phyloP scores from a whole-genome alignment of 2,797 vertebrate species.

The Tolypeutes matacus region DNA sequence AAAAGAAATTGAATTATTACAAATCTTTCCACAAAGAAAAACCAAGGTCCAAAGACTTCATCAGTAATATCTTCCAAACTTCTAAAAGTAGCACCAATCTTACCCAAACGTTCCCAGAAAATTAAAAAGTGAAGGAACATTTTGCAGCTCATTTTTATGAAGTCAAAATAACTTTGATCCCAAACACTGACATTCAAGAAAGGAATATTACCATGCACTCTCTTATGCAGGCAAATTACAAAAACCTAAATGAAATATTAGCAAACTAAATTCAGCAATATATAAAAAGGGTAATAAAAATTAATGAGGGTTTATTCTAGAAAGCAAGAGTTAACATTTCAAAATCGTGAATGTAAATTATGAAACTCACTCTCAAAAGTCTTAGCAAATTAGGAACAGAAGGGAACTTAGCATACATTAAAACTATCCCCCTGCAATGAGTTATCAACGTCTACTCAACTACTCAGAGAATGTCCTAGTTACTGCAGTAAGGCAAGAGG shows the following conservation, averaged over 20 bases:
- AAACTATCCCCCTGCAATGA: background rate
- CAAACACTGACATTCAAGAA: slow-evolving; percentile 11
- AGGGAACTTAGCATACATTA: background rate
- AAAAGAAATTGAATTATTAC: slow-evolving; percentile 1
- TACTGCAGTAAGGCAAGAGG: background rate
- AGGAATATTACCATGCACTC: background rate
- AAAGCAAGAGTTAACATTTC: background rate
- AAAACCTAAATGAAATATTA: background rate
- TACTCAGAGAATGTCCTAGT: background rate
- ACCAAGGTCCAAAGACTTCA: background rate
- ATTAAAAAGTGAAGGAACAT: background rate
- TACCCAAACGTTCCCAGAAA: background rate
- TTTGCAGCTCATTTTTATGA: background rate
- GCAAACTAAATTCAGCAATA: no score
- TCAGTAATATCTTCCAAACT: background rate
- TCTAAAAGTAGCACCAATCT: background rate
- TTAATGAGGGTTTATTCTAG: background rate
- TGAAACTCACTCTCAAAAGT: background rate
- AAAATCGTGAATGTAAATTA: slow-evolving; percentile 6
- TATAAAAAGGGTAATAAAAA: background rate
- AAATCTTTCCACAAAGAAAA: slow-evolving; percentile 22
- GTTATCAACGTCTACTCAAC: background rate
- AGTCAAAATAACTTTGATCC: background rate
- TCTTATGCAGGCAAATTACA: background rate
- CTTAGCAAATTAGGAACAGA: background rate